Conservation (phyloP, 1,140 invertebrate genomes). For the Zaprionus nigranus region DNA sequence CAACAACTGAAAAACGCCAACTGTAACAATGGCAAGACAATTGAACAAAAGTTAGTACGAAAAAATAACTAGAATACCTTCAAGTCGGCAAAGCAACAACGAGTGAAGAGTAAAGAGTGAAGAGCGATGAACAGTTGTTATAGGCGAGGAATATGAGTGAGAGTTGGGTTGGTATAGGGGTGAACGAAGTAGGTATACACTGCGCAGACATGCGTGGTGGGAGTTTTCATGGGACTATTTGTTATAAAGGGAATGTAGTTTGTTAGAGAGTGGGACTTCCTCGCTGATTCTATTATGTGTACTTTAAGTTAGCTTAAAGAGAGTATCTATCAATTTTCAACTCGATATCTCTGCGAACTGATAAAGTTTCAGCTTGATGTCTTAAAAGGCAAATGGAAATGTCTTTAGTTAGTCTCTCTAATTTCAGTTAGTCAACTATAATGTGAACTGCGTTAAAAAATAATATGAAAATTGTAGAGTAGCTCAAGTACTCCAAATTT, state of each 20-base stretch:
- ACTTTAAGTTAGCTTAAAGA: neutral
- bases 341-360: neutral
- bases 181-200: constrained; percentile 10
- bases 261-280: neutral
- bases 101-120: neutral
- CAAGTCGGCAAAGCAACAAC: constrained; percentile 20
- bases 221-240: neutral
- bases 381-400: too few species aligned
- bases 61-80: constrained; percentile 49
- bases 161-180: neutral
- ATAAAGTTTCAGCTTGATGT: neutral
- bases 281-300: neutral
- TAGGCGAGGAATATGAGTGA: constrained; percentile 7
- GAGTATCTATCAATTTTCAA: neutral
- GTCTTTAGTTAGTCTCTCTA: too few species aligned
- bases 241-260: neutral
- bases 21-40: constrained; percentile 70
- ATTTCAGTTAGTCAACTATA: too few species aligned
- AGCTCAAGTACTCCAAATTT: too few species aligned
- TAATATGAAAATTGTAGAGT: too few species aligned
- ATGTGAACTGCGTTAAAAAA: too few species aligned
- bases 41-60: constrained; percentile 25
- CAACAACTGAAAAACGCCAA: constrained; percentile 36
- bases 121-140: constrained; percentile 49
- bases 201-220: neutral